These are phyloP conservation scores for Machaerirhynchus nigripectus DNA, from an alignment of 2,113 vertebrate genomes.

Conservation along the genomic window DNA sequence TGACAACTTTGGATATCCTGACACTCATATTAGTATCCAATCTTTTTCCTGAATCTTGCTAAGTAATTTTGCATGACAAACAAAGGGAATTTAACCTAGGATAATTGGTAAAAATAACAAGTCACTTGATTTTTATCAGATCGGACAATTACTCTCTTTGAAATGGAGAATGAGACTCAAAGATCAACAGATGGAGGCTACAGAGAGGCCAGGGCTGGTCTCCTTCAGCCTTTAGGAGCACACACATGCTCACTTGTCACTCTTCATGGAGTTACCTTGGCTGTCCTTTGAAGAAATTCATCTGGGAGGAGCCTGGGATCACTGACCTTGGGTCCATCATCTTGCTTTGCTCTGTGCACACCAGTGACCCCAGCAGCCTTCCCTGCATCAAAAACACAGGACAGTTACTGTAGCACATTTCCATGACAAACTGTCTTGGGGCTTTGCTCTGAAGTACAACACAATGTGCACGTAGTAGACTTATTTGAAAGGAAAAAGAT, in stretches of 20 bases:
- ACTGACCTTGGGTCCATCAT: conserved; percentile 6
- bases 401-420: background rate
- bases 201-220: background rate
- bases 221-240: background rate
- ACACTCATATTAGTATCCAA: background rate
- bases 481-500: background rate
- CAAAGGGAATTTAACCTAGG: conserved; percentile 12
- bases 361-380: background rate
- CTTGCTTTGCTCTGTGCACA: conserved; percentile 24
- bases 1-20: conserved; percentile 39
- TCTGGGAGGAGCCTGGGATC: conserved; percentile 69
- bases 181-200: conserved; percentile 6
- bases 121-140: conserved; percentile 32
- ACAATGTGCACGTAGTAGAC: background rate
- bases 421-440: background rate
- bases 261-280: conserved; percentile 76
- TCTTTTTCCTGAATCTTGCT: conserved; percentile 28
- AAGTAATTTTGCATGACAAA: conserved; percentile 28
- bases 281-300: conserved; percentile 84
- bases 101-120: conserved; percentile 47
- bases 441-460: background rate
- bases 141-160: background rate
- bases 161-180: background rate
- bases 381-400: conserved; percentile 19
- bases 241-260: background rate